Conservation (phyloP, 2,113 vertebrate species). For the Tupaia tana region DNA sequence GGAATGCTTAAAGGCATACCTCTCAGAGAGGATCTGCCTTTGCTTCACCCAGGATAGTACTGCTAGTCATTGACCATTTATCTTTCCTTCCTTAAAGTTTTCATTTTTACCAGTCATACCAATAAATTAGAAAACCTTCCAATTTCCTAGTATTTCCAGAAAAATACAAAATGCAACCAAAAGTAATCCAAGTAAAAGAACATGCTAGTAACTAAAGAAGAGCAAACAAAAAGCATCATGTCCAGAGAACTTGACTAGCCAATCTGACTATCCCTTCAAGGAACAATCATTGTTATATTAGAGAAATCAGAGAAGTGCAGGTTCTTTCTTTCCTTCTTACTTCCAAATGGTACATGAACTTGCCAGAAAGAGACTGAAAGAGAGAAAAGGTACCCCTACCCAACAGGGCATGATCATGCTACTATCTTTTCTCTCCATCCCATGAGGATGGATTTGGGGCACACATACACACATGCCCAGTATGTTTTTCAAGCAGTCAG, state of each 20-base stretch:
- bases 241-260: neutral
- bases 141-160: neutral
- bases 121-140: neutral
- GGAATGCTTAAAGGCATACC: neutral
- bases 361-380: too few relatives aligned
- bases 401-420: too few relatives aligned
- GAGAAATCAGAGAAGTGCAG: neutral
- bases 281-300: neutral
- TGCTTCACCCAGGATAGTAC: too few relatives aligned
- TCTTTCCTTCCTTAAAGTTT: neutral
- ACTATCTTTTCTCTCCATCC: too few relatives aligned
- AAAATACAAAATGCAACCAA: neutral
- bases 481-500: too few relatives aligned
- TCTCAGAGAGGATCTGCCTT: neutral
- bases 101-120: neutral
- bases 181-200: neutral
- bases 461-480: too few relatives aligned
- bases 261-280: too few relatives aligned
- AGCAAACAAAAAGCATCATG: neutral
- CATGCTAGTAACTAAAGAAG: neutral
- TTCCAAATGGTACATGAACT: too few relatives aligned
- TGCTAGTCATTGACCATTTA: neutral
- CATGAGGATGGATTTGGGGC: too few relatives aligned
- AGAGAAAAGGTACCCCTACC: too few relatives aligned
- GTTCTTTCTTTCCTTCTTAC: too few relatives aligned